Base-by-base conservation (phyloP, 2,888 invertebrate genomes). In the Drosophila subsilvestris region DNA sequence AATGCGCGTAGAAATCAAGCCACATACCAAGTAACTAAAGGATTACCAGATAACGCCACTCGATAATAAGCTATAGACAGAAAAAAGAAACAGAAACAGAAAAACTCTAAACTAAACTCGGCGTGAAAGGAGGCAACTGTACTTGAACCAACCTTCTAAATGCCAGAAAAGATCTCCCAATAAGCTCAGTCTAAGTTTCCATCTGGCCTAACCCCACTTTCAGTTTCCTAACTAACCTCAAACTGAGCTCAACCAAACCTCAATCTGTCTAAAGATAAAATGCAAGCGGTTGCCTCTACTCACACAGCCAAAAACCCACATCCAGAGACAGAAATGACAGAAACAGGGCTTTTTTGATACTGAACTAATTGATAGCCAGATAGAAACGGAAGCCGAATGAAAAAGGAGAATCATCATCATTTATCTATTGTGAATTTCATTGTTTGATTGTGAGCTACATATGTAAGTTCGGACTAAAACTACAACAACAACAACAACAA, bases 391-490 rank as follows among this genome's bases (percentile, higher is more conserved):
- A 54, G 44, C 20, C 2, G 43, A 27, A 54, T 25, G 42, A 49
- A 37, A 37, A 7, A 7, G 7, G 14, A 22, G 32, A 56, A 71
- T 61, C 65, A 65, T 66, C 65, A 66, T 61, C 60, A 70, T 57
- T 32, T 61, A 61, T 63, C 62, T 67, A 71, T 73, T 80, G 80
- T 79, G 71, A 87, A 79, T 61, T 74, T 63, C 72, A 83, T 83
- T 81, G 74, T 87, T 85, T 86, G 80, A 85, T 85, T 85, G 84
- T 88, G 85, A 88, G 86, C 76, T 25, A 25, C 25, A 25, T 0
- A 6, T 25, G 25, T 25, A 25, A 83, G 85, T 85, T 88, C 80
- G 86, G 60, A 85, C 66, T 77, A 18, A 50, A 42, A 53, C 48
- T 43, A 69, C 44, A 61, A 51, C 45, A 22, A 57, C 58, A 57